Evolutionary conservation across 2,797 vertebrate species (phyloP).

Genomic region (Platalea minor): DNA sequence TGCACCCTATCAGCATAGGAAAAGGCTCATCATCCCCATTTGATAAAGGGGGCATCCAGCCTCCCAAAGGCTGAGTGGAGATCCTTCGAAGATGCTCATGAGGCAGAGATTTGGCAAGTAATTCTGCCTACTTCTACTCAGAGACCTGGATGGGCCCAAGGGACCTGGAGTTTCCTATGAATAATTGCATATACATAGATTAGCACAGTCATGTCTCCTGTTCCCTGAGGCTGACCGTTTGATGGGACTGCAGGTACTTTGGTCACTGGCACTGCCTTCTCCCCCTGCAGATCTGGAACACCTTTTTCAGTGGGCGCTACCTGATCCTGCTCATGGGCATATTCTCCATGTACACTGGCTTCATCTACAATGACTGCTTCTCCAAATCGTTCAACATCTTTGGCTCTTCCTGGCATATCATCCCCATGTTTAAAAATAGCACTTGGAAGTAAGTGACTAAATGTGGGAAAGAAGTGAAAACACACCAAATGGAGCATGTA

Average conservation of each 20-base stretch:
- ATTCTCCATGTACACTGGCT: conserved; percentile 83
- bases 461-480: background rate
- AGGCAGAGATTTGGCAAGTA: background rate
- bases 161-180: background rate
- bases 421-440: conserved; percentile 77
- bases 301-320: conserved; percentile 80
- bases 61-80: background rate
- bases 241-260: background rate
- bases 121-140: background rate
- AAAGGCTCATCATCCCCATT: background rate
- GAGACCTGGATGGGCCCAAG: background rate
- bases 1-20: background rate
- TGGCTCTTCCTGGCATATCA: conserved; percentile 81
- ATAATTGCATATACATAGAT: background rate
- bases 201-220: background rate
- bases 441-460: conserved; percentile 78
- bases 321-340: conserved; percentile 81
- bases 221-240: fast-evolving
- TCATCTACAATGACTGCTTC: conserved; percentile 85
- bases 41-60: background rate
- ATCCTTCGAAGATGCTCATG: background rate
- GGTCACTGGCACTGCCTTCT: background rate
- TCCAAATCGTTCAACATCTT: conserved; percentile 82
- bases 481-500: background rate
- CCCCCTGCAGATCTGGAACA: conserved; percentile 79